phyloP scores from a whole-genome alignment of 2,888 invertebrate genomes.

The Eupithecia tripunctaria region DNA sequence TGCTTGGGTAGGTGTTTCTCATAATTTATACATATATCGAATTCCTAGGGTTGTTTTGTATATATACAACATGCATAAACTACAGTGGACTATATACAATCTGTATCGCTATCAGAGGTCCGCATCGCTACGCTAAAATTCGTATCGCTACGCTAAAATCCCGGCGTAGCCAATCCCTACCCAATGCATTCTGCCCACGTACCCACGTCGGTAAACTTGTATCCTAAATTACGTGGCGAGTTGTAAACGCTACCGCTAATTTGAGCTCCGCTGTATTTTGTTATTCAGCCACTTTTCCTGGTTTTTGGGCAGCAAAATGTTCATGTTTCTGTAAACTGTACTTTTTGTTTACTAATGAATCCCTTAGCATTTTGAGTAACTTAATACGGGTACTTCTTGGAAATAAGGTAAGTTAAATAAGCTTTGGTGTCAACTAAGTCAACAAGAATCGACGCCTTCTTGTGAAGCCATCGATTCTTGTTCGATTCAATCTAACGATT shows the following conservation, averaged over 20 bases:
- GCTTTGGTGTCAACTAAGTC: constrained; percentile 6
- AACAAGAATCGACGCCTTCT: too few relatives aligned
- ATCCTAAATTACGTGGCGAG: constrained; percentile 44
- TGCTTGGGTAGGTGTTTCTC: not conserved
- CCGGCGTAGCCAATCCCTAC: constrained; percentile 31
- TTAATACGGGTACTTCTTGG: not conserved
- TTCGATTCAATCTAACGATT: too few relatives aligned
- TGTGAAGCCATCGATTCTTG: too few relatives aligned
- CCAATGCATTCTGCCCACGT: constrained; percentile 48
- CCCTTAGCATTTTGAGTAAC: constrained; percentile 14
- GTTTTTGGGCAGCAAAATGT: not conserved
- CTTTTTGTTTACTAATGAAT: not conserved
- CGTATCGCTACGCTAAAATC: not conserved
- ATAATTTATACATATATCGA: too few relatives aligned
- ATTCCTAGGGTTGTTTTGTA: too few relatives aligned
- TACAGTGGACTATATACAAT: not conserved
- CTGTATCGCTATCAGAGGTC: not conserved
- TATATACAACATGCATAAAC: not conserved
- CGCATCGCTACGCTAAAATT: not conserved
- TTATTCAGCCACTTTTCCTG: constrained; percentile 20
- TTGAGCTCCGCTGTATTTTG: constrained; percentile 41
- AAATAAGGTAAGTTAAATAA: not conserved
- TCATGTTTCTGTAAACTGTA: not conserved
- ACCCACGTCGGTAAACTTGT: constrained; percentile 46
- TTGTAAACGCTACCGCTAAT: constrained; percentile 49